Evolutionary conservation across 64 coral and sea anemone species (phyloP), one percentile per base, ranked within the genome.

Genomic region (Stichodactyla helianthus): DNA sequence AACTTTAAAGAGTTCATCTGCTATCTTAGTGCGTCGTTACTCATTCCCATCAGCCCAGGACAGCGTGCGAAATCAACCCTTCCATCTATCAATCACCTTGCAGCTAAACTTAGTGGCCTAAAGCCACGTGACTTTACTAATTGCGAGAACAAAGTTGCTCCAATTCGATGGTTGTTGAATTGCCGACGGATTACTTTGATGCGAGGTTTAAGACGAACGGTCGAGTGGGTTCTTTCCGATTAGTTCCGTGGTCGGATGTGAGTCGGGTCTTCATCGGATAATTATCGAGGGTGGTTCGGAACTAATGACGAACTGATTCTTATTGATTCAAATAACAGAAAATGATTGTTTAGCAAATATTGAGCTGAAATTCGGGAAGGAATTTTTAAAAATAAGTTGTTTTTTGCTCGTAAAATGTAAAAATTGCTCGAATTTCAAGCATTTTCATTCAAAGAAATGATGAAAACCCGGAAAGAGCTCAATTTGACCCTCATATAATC

Each of bases 121-220:
- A 59, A 76, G 35, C 20, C 62, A 54, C 57, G 89, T 20, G 68
- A 91, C 20, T 86, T 82, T 57, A 50, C 61, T 68, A 71, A 67
- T n/a, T 81, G 50, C 56, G 71, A 79, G 35, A 86, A 91, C 79
- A 81, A 57, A 64, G 57, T 91, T 7, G n/a, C 85, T 10, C 89
- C 89, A 2, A 53, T 51, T 28, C 84, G 78, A 18, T 91, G 89
- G 89, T 23, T 63, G 89, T 53, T 86, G n/a, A 86, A 86, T 54
- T 86, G 84, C 9, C 83, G 89, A 20, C 22, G 83, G 19, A 51
- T 91, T 2, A 81, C 89, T 22, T 79, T 86, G 56, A 19, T 86
- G 51, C 78, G 7, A 80, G 89, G 84, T 6, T 68, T 27, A 28
- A 77, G 82, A 13, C 74, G 83, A 54, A 52, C 89, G 4, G 58